Evolutionary conservation across 2,888 invertebrate species (phyloP).

Genomic region (Chrysotoxum bicinctum): DNA sequence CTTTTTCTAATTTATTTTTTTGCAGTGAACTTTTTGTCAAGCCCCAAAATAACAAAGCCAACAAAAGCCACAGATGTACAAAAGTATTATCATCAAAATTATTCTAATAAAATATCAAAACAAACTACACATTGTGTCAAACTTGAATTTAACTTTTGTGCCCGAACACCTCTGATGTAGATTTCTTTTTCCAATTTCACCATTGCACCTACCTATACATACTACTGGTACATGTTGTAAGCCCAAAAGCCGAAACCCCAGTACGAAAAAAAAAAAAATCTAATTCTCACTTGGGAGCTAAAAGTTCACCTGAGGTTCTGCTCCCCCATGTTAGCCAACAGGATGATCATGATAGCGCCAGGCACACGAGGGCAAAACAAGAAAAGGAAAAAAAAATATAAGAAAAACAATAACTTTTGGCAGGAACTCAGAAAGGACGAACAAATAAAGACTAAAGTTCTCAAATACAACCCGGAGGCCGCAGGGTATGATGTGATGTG

Average conservation of each 20-base stretch:
- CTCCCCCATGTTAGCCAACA: conserved; percentile 29
- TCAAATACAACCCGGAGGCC: conserved; percentile 67
- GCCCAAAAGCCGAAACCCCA: conserved; percentile 12
- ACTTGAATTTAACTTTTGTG: conserved; percentile 51
- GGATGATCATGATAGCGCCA: conserved; percentile 65
- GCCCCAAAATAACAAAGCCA: not conserved
- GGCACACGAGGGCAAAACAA: conserved; percentile 44
- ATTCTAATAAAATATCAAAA: conserved; percentile 50
- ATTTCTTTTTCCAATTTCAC: conserved; percentile 35
- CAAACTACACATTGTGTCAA: conserved; percentile 52
- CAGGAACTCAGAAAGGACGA: not conserved
- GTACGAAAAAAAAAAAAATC: conserved; percentile 13
- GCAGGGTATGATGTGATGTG: conserved; percentile 47
- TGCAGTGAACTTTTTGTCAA: not conserved
- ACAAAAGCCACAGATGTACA: conserved; percentile 46
- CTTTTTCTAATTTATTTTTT: not conserved
- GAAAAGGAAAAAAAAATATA: conserved; percentile 28
- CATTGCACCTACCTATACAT: not conserved
- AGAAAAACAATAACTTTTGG: conserved; percentile 28
- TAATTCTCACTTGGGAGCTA: conserved; percentile 65
- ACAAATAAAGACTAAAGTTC: conserved; percentile 47
- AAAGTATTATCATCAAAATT: conserved; percentile 63
- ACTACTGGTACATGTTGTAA: not conserved
- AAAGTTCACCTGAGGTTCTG: conserved; percentile 69
- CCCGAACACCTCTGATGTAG: conserved; percentile 26